Base-by-base conservation (phyloP, 2,888 invertebrate genomes). In the Hololepta plana region DNA sequence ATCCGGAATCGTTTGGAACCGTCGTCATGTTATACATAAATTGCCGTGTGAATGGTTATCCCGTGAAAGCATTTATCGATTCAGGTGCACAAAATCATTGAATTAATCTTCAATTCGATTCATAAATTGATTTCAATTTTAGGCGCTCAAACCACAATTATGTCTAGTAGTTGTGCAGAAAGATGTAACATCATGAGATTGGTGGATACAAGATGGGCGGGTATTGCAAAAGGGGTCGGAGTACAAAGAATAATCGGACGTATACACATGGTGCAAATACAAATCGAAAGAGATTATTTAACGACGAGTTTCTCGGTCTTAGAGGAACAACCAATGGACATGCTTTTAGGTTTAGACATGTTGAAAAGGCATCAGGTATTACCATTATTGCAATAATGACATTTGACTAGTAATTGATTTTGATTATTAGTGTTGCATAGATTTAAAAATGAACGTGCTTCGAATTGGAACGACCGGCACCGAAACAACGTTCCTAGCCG, bases 1-100 rank as follows among this genome's bases (percentile, higher is more conserved):
- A 93, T 55, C 98, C 98, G 0, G 98, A 98, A 58, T 90, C 85
- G 22, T 96, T 96, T 57, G 96, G 93, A 30, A 87, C 88, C 15
- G 95, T 98, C 22, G 80, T 85, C 24, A 96, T 98, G 98, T 65
- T 98, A 41, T 81, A 98, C 53, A 91, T 98, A 33, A 85, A 95
- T 52, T 93, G 96, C 53, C 77, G 74, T 53, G 95, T 98, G 2
- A 98, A 98, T 57, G 93, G 93, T 19, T 75, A 81, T 49, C 85
- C 85, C 1, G 91, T 98, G 0, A 95, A 95, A 57, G 96, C 96
- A 3, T 98, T 98, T 53, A 91, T 98, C 30, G 96, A 98, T 57
- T 93, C 95, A 35, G 95, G 51, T n/a, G n/a, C n/a, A n/a, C n/a
- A n/a, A n/a, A n/a, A n/a, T n/a, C n/a, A 23, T 17, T 17, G 17